Conservation (phyloP, 2,888 invertebrate species). For the Drosophila mimica region DNA sequence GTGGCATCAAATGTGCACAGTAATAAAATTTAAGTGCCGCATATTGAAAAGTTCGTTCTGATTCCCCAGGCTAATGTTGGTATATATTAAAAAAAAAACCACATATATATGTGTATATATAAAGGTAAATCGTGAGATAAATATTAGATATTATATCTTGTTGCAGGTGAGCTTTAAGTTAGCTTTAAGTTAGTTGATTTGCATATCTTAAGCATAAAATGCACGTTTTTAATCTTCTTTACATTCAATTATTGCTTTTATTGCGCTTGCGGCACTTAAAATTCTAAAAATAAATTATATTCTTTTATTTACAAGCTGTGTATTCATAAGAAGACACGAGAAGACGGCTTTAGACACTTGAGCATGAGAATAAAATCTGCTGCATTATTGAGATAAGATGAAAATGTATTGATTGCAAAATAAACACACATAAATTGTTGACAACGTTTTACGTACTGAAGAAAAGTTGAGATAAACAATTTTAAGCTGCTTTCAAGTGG, state of each 20-base stretch:
- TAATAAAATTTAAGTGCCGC: conserved; percentile 68
- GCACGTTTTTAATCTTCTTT: not conserved
- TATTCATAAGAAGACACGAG: not conserved
- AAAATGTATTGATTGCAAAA: conserved; percentile 1
- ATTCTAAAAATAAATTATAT: not conserved
- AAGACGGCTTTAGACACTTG: not conserved
- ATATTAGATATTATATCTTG: not conserved
- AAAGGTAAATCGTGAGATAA: conserved; percentile 1
- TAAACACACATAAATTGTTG: conserved; percentile 10
- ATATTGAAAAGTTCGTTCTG: conserved; percentile 64
- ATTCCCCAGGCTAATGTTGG: conserved; percentile 57
- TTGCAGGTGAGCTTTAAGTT: not conserved
- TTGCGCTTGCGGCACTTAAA: not conserved
- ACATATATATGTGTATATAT: not conserved
- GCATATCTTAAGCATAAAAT: not conserved
- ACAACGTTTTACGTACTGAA: not conserved
- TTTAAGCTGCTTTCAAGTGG: conserved; percentile 10
- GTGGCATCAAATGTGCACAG: conserved; percentile 57
- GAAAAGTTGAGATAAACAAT: conserved; percentile 12
- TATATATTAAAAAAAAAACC: conserved; percentile 32
- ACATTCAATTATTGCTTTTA: not conserved
- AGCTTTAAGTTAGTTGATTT: not conserved
- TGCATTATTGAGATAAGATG: not conserved
- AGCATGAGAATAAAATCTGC: not conserved
- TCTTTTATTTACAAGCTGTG: not conserved